Base-by-base conservation (phyloP, 1,140 invertebrate species). In the Papilio helenus region DNA sequence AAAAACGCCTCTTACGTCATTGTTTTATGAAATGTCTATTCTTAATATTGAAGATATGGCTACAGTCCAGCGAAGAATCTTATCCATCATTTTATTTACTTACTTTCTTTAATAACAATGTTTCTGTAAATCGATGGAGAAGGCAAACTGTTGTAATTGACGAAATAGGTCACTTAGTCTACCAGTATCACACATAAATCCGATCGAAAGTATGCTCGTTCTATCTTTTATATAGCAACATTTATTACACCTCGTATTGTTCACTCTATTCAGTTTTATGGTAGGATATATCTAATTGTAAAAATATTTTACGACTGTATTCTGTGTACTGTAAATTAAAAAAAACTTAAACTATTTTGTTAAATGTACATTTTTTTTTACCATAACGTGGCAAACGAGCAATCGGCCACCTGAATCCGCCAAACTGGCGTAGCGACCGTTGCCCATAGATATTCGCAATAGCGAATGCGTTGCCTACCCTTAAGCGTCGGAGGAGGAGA, bases 221-320 rank as follows among this genome's bases (percentile, higher is more conserved):
- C 51, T 44, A 46, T 74, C 72, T 74, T 74, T 74, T 20, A 23
- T 49, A 74, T 74, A 5, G 72, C 72, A 49, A 49, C 29, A 74
- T 74, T 44, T 74, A 44, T 49, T 51, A 26, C 51, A 14, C 44
- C 20, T 49, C 20, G 42, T 51, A 74, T 74, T 26, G 72, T 73
- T 49, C 72, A 20, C 2, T 44, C 72, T 74, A 29, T 74, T 49
- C 10, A 26, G n/a, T 74, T 46, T 74, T 46, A 74, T 51, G 12
- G 23, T 14, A 74, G 44, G 3, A 39, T 39, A 44, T 72, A 72
- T 74, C 3, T 49, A 74, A 74, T 74, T 74, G 72, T 49, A 16
- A 18, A 14, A 44, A 49, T 74, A 74, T 74, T 72, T 72, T 46
- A 72, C 34, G 29, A 72, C 8, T 16, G 14, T 26, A 26, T 26